These are phyloP conservation scores for Sesia apiformis DNA, from an alignment of 2,888 invertebrate genomes.

Conservation along the genomic window DNA sequence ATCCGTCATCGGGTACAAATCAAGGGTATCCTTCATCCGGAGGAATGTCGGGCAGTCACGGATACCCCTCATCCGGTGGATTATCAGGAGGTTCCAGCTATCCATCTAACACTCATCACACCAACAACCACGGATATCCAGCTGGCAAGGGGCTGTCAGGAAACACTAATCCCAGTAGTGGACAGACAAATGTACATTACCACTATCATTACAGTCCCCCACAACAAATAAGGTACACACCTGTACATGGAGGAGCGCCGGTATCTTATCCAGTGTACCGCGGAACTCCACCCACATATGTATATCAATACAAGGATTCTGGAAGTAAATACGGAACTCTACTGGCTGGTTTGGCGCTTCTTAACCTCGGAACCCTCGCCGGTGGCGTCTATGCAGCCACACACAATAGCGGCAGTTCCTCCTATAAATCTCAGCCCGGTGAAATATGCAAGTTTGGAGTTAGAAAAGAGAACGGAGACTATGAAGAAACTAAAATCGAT, in stretches of 20 bases:
- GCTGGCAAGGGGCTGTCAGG: conserved; percentile 14
- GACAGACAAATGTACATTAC: conserved; percentile 9
- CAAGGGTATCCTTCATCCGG: conserved; percentile 9
- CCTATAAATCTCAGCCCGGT: conserved; percentile 10
- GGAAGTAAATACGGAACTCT: conserved; percentile 14
- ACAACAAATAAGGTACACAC: conserved; percentile 12
- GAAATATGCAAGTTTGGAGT: conserved; percentile 14
- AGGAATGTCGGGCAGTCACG: conserved; percentile 11
- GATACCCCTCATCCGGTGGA: not conserved
- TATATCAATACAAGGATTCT: conserved; percentile 12
- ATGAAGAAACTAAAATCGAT: conserved; percentile 13
- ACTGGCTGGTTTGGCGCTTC: conserved; percentile 12
- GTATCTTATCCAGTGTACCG: conserved; percentile 12
- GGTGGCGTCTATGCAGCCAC: conserved; percentile 6
- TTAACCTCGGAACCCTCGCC: conserved; percentile 12
- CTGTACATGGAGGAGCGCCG: conserved; percentile 9
- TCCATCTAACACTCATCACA: not conserved
- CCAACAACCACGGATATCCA: conserved; percentile 15
- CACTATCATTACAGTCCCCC: conserved; percentile 15
- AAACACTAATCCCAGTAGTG: conserved; percentile 8
- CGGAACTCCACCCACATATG: conserved; percentile 12
- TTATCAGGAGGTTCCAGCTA: not conserved
- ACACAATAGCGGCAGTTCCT: conserved; percentile 1
- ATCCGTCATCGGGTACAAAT: conserved; percentile 5
- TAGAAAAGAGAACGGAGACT: conserved; percentile 13